Evolutionary conservation across 2,113 vertebrate genomes (phyloP), one percentile per base, ranked within the genome.

Genomic region (Hemichromis elongatus): DNA sequence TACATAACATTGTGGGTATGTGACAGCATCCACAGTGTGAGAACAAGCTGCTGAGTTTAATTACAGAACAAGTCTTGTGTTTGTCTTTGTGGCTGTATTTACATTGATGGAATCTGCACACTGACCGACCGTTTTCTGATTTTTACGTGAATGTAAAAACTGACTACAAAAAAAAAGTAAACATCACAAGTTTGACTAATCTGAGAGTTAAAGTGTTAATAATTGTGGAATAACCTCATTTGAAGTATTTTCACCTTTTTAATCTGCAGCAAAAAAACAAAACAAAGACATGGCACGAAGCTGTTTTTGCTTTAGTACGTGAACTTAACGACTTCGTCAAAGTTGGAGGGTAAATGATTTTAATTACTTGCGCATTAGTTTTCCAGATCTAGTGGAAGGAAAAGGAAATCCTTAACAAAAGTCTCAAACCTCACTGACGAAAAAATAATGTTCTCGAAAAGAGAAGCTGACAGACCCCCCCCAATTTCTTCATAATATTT

Each of bases 101-200:
- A 35, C 30, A 73, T 66, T 24, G 21, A 56, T 24, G 28, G 77
- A 81, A 50, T 75, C 68, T 79, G 24, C 37, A 10, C 18, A 50
- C 37, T 57, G 50, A 8, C n/a, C 12, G 33, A n/a, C 37, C 4
- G 7, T 30, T 56, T 54, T 24, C n/a, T 53, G 9, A 21, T 16
- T 3, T 45, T 13, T 81, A 45, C 57, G 84, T 19, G 42, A 30
- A 70, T 33, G 21, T 84, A 45, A 40, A 66, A 47, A 54, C 47
- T 78, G 53, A 28, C 37, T 57, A 33, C 9, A 8, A 40, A n/a
- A 26, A 81, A 89, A 87, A 88, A n/a, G n/a, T 91, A 92, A 92
- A 92, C 57, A 55, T 21, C 47, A 55, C 52, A 4, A 7, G 70
- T 87, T 87, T 86, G 61, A 59, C 52, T 45, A 47, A 28, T 75